phyloP scores from a whole-genome alignment of 35 echinoderm and acorn worm genomes.

The Nesometra sesokonis region DNA sequence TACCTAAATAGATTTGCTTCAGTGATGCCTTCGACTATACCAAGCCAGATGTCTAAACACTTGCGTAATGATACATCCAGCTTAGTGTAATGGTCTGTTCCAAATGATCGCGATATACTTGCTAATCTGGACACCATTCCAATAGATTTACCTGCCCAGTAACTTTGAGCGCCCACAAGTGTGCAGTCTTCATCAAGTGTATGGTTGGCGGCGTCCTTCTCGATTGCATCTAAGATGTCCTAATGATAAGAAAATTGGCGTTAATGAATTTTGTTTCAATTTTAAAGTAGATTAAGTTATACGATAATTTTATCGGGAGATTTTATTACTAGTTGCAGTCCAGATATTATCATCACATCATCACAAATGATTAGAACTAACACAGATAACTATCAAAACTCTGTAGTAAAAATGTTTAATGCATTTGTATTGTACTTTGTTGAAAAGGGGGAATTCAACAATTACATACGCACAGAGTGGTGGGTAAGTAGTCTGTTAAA shows the following conservation, averaged over 20 bases:
- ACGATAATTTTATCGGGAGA: too few relatives aligned
- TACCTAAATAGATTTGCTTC: slow-evolving; percentile 63
- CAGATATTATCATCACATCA: too few relatives aligned
- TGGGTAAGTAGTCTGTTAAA: too few relatives aligned
- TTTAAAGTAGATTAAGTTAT: too few relatives aligned
- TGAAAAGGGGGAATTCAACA: too few relatives aligned
- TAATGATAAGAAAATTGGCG: slow-evolving; percentile 6
- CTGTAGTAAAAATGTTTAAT: too few relatives aligned
- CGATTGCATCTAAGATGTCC: slow-evolving; percentile 51
- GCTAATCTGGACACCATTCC: slow-evolving; percentile 73
- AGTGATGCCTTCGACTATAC: slow-evolving; percentile 28
- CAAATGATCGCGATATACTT: slow-evolving; percentile 71
- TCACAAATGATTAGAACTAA: too few relatives aligned
- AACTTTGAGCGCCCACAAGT: slow-evolving; percentile 52
- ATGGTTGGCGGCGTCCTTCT: slow-evolving; percentile 56
- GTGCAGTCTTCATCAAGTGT: slow-evolving; percentile 54
- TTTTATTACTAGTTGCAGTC: too few relatives aligned
- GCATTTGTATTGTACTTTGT: too few relatives aligned
- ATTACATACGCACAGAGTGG: too few relatives aligned
- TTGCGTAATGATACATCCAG: slow-evolving; percentile 44
- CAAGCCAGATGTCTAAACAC: slow-evolving; percentile 73
- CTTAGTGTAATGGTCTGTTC: slow-evolving; percentile 57
- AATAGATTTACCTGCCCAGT: slow-evolving; percentile 77
- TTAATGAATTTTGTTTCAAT: too few relatives aligned
- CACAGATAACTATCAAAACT: too few relatives aligned